Percentiles rank a stretch among this genome's conserved stretches.
phyloP scores from a whole-genome alignment of 2,797 vertebrate species.

The Threskiornis aethiopicus region DNA sequence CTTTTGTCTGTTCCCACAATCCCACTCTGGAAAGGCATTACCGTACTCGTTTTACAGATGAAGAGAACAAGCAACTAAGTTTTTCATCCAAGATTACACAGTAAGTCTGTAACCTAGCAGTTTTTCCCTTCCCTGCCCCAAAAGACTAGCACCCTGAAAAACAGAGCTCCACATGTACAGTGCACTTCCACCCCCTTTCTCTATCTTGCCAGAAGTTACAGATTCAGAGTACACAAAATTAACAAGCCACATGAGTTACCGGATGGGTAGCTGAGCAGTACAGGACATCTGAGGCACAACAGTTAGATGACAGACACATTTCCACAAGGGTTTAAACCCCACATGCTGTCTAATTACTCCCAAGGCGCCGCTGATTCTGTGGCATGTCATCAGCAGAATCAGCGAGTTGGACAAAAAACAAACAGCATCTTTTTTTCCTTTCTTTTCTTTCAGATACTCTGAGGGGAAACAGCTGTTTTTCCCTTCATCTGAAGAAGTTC shows the following conservation, averaged over 20 bases:
- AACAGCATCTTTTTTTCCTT: constrained; percentile 64
- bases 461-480: constrained; percentile 75
- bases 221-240: not conserved
- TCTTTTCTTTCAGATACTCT: constrained; percentile 66
- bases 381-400: constrained; percentile 67
- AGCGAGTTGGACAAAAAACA: constrained; percentile 63
- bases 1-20: not conserved
- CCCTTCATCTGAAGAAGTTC: constrained; percentile 74
- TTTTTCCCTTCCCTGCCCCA: not conserved
- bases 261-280: constrained; percentile 56
- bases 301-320: constrained; percentile 60
- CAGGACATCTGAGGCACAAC: constrained; percentile 65
- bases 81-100: not conserved
- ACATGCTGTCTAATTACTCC: constrained; percentile 45
- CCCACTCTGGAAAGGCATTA: not conserved
- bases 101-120: not conserved
- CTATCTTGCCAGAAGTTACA: not conserved
- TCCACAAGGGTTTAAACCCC: constrained; percentile 62
- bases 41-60: not conserved
- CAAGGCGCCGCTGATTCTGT: constrained; percentile 57
- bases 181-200: not conserved
- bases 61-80: not conserved
- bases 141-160: not conserved
- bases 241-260: constrained; percentile 31
- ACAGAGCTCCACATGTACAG: not conserved